Percentiles rank a stretch among this genome's conserved stretches.
Evolutionary conservation across 2,888 invertebrate genomes (phyloP).

Genomic region (Diarsia brunnea): DNA sequence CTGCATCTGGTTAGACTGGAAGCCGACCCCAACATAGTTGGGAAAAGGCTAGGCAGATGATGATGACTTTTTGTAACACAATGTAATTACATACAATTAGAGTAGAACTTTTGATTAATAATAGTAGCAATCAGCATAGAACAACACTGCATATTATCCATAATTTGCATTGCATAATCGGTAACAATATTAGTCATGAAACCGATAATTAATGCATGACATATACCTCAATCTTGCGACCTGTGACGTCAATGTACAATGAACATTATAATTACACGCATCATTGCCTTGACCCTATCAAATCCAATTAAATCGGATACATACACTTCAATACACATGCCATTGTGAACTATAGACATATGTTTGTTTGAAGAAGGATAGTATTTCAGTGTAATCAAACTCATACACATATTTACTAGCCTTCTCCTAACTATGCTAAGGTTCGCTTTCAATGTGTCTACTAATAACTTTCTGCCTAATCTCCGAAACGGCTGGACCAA

Average conservation of each 20-base stretch:
- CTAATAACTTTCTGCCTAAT: too few species aligned
- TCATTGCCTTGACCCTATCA: not conserved
- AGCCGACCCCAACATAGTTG: too few species aligned
- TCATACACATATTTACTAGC: too few species aligned
- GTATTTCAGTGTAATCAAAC: not conserved
- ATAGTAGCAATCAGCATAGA: not conserved
- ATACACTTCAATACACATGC: not conserved
- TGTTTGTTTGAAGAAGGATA: not conserved
- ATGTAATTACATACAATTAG: too few species aligned
- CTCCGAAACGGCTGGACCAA: too few species aligned
- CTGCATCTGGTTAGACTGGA: too few species aligned
- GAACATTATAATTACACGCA: slow-evolving; percentile 22
- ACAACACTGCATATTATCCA: too few species aligned
- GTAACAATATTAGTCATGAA: slow-evolving; percentile 8
- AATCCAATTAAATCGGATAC: slow-evolving; percentile 3
- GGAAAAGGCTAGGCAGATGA: too few species aligned
- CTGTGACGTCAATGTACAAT: not conserved
- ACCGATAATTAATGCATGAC: slow-evolving; percentile 21
- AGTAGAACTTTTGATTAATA: not conserved
- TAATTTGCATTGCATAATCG: slow-evolving; percentile 14
- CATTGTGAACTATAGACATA: not conserved
- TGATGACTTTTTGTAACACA: too few species aligned
- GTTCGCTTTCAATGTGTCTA: too few species aligned
- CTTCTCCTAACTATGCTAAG: too few species aligned
- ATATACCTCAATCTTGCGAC: slow-evolving; percentile 7